Percentiles rank a stretch among this genome's conserved stretches.
These are phyloP conservation scores for Drosophila baimaii DNA, from an alignment of 1,140 invertebrate genomes.

Conservation along the genomic window DNA sequence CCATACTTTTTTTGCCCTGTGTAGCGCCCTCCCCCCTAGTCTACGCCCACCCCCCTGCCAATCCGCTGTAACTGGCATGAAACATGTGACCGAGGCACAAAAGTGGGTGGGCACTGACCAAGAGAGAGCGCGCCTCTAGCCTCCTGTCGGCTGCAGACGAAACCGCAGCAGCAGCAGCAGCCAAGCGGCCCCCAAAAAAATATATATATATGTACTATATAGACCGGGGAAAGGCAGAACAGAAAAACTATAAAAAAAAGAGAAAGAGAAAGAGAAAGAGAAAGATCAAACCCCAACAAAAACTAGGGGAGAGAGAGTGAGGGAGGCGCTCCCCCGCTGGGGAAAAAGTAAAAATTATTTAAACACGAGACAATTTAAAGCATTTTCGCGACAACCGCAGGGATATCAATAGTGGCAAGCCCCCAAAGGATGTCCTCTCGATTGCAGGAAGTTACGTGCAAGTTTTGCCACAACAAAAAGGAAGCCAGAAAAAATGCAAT, in stretches of 20 bases:
- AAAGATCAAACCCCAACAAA: conserved; percentile 18
- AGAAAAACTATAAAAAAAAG: conserved; percentile 10
- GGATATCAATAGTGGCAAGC: conserved; percentile 24
- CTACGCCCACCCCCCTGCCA: conserved; percentile 7
- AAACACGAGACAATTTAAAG: conserved; percentile 64
- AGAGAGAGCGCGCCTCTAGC: conserved; percentile 27
- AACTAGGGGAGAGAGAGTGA: conserved; percentile 7
- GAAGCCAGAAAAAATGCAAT: too few relatives aligned
- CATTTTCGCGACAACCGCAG: conserved; percentile 25
- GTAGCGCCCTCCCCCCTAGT: not conserved
- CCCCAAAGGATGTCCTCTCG: not conserved
- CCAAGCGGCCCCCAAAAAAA: conserved; percentile 26
- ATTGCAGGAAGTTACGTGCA: not conserved
- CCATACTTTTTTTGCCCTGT: not conserved
- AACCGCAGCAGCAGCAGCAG: conserved; percentile 55
- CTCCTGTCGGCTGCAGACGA: conserved; percentile 74
- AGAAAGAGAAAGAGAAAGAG: conserved; percentile 8
- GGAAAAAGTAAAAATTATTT: conserved; percentile 62
- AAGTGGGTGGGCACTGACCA: conserved; percentile 42
- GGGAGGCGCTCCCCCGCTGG: conserved; percentile 23
- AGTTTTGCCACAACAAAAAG: not conserved
- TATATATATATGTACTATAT: not conserved
- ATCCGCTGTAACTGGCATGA: conserved; percentile 72
- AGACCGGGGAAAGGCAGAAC: not conserved
- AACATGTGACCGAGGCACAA: conserved; percentile 73